These are phyloP conservation scores for Zele albiditarsus DNA, from an alignment of 2,888 invertebrate species.

Conservation along the genomic window DNA sequence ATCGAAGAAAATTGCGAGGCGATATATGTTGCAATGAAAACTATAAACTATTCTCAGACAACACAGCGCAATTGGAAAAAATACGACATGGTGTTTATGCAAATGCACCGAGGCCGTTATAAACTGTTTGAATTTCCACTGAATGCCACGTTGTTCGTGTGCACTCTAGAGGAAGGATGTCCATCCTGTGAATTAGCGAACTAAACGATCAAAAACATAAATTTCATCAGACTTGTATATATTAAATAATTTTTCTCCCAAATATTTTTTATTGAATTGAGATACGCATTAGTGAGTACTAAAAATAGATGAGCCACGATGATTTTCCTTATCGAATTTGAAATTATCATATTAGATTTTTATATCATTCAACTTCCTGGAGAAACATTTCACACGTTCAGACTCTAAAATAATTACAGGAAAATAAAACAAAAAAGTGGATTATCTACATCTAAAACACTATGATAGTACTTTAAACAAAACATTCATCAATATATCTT, in stretches of 20 bases:
- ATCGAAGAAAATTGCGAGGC: not conserved
- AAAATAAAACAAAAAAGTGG: too few species aligned
- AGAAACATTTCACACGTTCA: too few species aligned
- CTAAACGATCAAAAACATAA: constrained; percentile 2
- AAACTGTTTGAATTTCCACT: constrained; percentile 64
- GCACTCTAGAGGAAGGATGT: constrained; percentile 66
- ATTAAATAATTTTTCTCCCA: not conserved
- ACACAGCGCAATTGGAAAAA: not conserved
- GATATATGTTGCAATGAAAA: constrained; percentile 40
- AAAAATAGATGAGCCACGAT: too few species aligned
- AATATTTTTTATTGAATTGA: not conserved
- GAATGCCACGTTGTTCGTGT: constrained; percentile 67
- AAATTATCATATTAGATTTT: too few species aligned
- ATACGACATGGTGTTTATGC: constrained; percentile 55
- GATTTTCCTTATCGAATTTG: too few species aligned
- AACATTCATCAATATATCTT: not conserved
- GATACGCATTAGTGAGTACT: too few species aligned
- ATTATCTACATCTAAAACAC: too few species aligned
- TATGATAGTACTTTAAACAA: not conserved
- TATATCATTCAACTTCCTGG: too few species aligned
- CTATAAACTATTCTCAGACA: constrained; percentile 39
- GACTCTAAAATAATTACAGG: too few species aligned
- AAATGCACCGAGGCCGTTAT: constrained; percentile 49
- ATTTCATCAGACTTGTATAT: constrained; percentile 16
- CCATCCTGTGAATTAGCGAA: constrained; percentile 49